Evolutionary conservation across 2,888 invertebrate genomes (phyloP).

Genomic region (Lepidochrysops patricia): DNA sequence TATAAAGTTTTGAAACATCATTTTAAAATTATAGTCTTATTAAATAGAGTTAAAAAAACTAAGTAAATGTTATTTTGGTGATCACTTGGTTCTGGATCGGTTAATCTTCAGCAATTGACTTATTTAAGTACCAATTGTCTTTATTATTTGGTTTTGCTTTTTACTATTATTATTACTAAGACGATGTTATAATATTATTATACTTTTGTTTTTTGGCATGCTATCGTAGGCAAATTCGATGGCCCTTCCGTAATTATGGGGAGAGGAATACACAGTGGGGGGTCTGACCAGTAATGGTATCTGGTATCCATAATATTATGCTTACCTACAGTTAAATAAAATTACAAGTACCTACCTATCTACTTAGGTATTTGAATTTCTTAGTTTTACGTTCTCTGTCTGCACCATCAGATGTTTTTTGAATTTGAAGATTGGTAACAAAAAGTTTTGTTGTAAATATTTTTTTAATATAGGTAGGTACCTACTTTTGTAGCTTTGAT

Average conservation of each 20-base stretch:
- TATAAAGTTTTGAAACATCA: not conserved
- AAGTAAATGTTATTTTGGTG: no score
- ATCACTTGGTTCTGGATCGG: no score
- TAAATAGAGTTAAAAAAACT: not conserved
- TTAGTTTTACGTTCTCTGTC: no score
- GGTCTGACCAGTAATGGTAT: not conserved
- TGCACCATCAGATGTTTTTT: no score
- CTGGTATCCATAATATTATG: not conserved
- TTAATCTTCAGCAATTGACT: not conserved
- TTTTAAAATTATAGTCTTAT: no score
- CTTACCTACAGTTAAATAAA: not conserved
- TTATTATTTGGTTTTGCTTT: no score
- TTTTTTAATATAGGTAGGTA: no score
- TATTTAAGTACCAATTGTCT: not conserved
- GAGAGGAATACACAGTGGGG: not conserved
- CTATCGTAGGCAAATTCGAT: not conserved
- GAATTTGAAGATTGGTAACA: no score
- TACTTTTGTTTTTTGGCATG: not conserved
- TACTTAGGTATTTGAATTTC: no score
- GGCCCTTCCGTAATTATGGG: not conserved
- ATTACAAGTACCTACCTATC: no score
- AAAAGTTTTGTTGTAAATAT: no score
- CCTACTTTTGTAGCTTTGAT: no score
- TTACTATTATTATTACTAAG: not conserved
- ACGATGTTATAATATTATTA: not conserved